phyloP scores from a whole-genome alignment of 2,888 invertebrate genomes.

The Euzophera pinguis region DNA sequence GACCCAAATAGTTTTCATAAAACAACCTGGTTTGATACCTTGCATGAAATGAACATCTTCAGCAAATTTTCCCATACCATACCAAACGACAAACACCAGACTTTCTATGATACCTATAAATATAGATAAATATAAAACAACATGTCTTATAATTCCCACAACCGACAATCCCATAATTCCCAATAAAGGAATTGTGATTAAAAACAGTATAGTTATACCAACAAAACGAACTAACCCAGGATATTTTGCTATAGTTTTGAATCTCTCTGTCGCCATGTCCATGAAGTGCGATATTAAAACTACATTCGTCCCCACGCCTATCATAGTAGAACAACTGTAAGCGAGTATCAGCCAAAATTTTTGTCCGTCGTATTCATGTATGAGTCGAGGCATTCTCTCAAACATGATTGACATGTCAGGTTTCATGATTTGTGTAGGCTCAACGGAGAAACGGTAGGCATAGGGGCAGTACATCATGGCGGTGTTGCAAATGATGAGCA shows the following conservation, averaged over 20 bases:
- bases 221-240: slow-evolving; percentile 42
- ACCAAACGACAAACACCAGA: slow-evolving; percentile 55
- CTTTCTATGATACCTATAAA: slow-evolving; percentile 44
- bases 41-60: slow-evolving; percentile 74
- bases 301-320: slow-evolving; percentile 38
- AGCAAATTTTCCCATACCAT: slow-evolving; percentile 56
- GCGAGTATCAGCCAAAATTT: slow-evolving; percentile 44
- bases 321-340: slow-evolving; percentile 39
- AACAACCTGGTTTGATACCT: slow-evolving; percentile 52
- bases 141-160: slow-evolving; percentile 33
- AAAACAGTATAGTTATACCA: slow-evolving; percentile 33
- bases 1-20: slow-evolving; percentile 50
- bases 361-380: slow-evolving; percentile 37
- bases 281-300: slow-evolving; percentile 41
- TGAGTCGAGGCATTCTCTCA: slow-evolving; percentile 53
- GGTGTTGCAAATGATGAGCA: slow-evolving; percentile 37
- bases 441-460: slow-evolving; percentile 36
- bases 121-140: slow-evolving; percentile 30
- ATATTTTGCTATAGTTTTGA: slow-evolving; percentile 34
- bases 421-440: slow-evolving; percentile 29
- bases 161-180: slow-evolving; percentile 36
- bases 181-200: slow-evolving; percentile 47
- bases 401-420: slow-evolving; percentile 39
- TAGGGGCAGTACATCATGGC: slow-evolving; percentile 61
- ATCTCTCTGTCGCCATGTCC: slow-evolving; percentile 37